phyloP scores from a whole-genome alignment of 2,113 vertebrate species.

The Rhynchomys soricoides region DNA sequence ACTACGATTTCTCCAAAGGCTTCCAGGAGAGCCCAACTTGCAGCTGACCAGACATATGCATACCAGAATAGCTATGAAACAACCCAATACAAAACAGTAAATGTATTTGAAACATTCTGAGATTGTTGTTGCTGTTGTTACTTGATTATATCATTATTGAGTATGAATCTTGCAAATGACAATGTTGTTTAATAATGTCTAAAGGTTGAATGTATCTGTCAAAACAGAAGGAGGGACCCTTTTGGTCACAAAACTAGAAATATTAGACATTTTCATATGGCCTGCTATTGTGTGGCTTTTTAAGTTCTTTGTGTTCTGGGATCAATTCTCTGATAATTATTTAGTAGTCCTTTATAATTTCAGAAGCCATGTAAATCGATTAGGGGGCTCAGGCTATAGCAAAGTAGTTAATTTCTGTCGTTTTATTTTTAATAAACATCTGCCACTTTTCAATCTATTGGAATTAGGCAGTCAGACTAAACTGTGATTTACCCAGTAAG shows the following conservation, averaged over 20 bases:
- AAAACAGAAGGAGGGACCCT: background rate
- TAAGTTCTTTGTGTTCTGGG: background rate
- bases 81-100: background rate
- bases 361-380: background rate
- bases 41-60: no score
- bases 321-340: conserved; percentile 22
- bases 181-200: background rate
- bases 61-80: background rate
- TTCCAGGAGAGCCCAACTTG: background rate
- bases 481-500: conserved; percentile 62
- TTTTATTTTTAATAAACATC: conserved; percentile 55
- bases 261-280: background rate
- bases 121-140: background rate
- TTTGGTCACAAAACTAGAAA: background rate
- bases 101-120: background rate
- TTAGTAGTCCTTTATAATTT: background rate
- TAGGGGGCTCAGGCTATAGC: background rate
- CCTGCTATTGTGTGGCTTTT: background rate
- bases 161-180: background rate
- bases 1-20: background rate
- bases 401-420: conserved; percentile 34
- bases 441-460: conserved; percentile 51
- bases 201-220: background rate
- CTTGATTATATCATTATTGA: no score
- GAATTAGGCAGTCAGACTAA: conserved; percentile 25